Evolutionary conservation across 2,888 invertebrate species (phyloP).

Genomic region (Eucriotettix oculatus): DNA sequence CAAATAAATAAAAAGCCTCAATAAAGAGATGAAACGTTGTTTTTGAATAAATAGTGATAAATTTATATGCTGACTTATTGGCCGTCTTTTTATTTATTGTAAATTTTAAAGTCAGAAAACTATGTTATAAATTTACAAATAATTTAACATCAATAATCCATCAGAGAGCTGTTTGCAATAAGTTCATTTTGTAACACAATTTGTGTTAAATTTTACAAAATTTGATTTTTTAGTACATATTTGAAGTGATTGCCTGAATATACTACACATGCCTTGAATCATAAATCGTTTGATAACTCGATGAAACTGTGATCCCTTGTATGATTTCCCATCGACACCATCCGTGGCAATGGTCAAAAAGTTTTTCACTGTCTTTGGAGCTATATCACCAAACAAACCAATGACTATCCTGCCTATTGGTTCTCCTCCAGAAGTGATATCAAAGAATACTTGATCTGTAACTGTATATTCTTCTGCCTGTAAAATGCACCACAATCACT

Average conservation of each 20-base stretch:
- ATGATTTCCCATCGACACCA: conserved; percentile 59
- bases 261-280: conserved; percentile 56
- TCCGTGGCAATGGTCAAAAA: conserved; percentile 64
- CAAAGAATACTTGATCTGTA: conserved; percentile 68
- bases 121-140: not conserved
- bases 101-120: no score
- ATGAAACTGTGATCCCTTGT: conserved; percentile 65
- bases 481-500: not conserved
- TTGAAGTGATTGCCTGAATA: no score
- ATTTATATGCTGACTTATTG: no score
- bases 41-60: no score
- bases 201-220: no score
- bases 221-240: no score
- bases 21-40: no score
- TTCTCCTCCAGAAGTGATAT: conserved; percentile 57
- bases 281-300: conserved; percentile 78
- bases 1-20: no score
- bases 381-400: conserved; percentile 76
- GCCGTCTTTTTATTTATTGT: no score
- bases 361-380: conserved; percentile 73
- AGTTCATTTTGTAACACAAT: no score
- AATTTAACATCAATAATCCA: no score
- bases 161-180: no score
- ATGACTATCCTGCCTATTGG: conserved; percentile 61
- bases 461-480: conserved; percentile 36